phyloP scores from a whole-genome alignment of 2,113 vertebrate genomes.

The Holacanthus passer region DNA sequence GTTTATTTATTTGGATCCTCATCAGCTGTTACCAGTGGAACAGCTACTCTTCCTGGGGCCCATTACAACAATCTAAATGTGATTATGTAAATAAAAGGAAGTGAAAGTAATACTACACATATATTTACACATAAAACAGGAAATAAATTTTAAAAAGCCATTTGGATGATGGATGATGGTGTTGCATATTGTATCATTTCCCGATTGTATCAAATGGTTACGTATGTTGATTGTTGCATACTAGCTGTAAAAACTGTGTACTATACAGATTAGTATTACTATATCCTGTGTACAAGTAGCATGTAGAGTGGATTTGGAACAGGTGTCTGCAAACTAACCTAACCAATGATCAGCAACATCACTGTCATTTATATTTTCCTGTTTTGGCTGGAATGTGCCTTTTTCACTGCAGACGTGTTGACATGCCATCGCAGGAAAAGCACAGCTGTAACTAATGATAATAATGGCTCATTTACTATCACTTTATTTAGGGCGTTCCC shows the following conservation, averaged over 20 bases:
- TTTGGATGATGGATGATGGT: not conserved
- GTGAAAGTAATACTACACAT: too few species aligned
- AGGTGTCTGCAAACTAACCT: not conserved
- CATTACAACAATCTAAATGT: too few species aligned
- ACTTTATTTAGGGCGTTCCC: not conserved
- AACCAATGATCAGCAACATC: not conserved
- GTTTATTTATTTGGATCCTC: not conserved
- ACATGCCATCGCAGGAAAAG: not conserved
- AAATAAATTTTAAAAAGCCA: not conserved
- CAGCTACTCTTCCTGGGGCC: too few species aligned
- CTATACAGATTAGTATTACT: not conserved
- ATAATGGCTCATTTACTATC: not conserved
- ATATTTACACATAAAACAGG: not conserved
- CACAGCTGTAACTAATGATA: not conserved
- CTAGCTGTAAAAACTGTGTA: not conserved
- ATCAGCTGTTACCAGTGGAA: not conserved
- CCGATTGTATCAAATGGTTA: not conserved
- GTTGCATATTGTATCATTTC: not conserved
- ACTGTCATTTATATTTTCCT: not conserved
- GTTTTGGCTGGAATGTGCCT: not conserved
- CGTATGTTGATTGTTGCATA: too few species aligned
- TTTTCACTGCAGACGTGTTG: not conserved
- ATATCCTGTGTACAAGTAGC: not conserved
- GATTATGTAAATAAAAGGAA: too few species aligned
- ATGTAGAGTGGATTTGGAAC: not conserved